Evolutionary conservation across 1,140 invertebrate genomes (phyloP).

Genomic region (Adoxophyes honmai): DNA sequence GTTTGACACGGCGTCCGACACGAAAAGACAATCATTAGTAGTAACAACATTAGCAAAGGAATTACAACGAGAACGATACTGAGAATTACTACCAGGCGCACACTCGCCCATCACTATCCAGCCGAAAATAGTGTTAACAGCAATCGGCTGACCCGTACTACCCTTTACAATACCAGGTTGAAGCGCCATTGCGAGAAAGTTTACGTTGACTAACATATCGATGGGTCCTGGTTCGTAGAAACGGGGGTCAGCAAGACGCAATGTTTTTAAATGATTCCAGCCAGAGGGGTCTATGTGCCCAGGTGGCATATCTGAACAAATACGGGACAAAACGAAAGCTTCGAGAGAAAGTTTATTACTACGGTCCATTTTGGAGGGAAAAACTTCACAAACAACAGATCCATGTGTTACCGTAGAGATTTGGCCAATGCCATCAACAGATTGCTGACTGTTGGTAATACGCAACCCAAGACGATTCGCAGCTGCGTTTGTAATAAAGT

Average conservation of each 20-base stretch:
- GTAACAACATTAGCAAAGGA: background rate
- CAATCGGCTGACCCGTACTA: background rate
- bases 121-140: background rate
- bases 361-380: too few species aligned
- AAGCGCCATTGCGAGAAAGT: conserved; percentile 12
- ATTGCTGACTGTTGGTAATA: too few species aligned
- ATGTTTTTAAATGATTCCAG: conserved; percentile 22
- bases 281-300: too few species aligned
- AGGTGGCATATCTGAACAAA: too few species aligned
- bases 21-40: background rate
- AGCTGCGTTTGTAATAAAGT: too few species aligned
- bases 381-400: too few species aligned
- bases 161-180: background rate
- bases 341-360: too few species aligned
- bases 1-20: background rate
- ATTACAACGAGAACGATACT: background rate
- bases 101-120: background rate
- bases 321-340: too few species aligned
- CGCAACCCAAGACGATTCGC: too few species aligned
- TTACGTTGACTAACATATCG: conserved; percentile 24
- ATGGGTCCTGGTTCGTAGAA: conserved; percentile 25
- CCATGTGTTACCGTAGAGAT: too few species aligned
- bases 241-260: conserved; percentile 23
- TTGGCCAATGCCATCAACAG: too few species aligned
- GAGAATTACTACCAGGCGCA: too few species aligned